Percentiles rank a stretch among this genome's conserved stretches.
Evolutionary conservation across 2,113 vertebrate genomes (phyloP).

Genomic region (Lathamus discolor): DNA sequence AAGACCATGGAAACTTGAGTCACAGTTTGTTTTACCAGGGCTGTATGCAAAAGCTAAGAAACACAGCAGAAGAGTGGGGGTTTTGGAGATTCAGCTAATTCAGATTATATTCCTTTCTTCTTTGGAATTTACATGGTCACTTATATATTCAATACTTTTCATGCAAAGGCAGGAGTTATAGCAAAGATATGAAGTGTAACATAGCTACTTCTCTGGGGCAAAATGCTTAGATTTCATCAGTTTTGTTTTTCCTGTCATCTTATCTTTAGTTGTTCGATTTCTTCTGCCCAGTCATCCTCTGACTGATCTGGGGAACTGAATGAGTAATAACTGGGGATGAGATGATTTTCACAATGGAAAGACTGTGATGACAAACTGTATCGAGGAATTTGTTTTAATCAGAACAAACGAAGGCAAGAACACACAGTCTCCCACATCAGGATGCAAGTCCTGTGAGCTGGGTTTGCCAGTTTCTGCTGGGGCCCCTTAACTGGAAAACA

Average conservation of each 20-base stretch:
- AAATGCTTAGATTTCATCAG: neutral
- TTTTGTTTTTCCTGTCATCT: neutral
- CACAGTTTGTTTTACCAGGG: neutral
- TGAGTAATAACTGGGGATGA: neutral
- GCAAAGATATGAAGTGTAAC: neutral
- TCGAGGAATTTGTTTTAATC: neutral
- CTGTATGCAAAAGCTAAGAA: neutral
- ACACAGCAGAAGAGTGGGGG: neutral
- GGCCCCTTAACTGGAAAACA: neutral
- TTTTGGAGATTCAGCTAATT: neutral
- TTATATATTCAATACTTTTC: neutral
- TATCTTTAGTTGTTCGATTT: slow-evolving; percentile 29
- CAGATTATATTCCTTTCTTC: neutral
- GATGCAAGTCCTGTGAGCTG: neutral
- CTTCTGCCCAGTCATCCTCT: neutral
- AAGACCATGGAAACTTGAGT: neutral
- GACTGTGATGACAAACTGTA: neutral
- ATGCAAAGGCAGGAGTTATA: neutral
- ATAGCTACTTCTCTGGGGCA: neutral
- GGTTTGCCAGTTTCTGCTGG: neutral
- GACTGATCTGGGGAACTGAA: neutral
- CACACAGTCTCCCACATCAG: accelerated
- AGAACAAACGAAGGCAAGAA: neutral
- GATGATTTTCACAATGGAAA: neutral
- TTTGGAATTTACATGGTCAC: neutral